Percentiles rank a stretch among this genome's conserved stretches.
phyloP scores from a whole-genome alignment of 2,113 vertebrate species.

The Peromyscus maniculatus region DNA sequence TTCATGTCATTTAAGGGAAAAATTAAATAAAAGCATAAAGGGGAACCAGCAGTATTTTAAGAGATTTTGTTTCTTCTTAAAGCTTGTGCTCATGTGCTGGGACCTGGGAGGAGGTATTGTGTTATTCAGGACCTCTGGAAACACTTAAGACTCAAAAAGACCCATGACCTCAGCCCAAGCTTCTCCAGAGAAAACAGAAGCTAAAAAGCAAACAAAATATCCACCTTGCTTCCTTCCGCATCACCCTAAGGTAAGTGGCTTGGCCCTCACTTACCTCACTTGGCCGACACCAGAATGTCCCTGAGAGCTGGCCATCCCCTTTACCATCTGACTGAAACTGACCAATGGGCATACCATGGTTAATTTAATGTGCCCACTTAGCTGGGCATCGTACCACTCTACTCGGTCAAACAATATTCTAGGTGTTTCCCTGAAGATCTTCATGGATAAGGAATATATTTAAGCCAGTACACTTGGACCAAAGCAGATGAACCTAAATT shows the following conservation, averaged over 20 bases:
- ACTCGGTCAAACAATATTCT: constrained; percentile 17
- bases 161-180: background rate
- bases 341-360: too few species aligned
- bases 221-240: constrained; percentile 32
- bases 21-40: constrained; percentile 67
- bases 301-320: background rate
- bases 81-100: constrained; percentile 52
- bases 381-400: background rate
- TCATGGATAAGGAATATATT: background rate
- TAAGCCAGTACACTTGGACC: background rate
- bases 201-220: constrained; percentile 30
- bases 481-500: background rate
- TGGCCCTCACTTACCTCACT: background rate
- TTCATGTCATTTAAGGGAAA: constrained; percentile 43
- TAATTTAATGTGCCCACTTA: background rate
- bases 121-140: constrained; percentile 69
- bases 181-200: constrained; percentile 35
- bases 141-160: constrained; percentile 68
- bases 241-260: background rate
- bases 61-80: constrained; percentile 72
- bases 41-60: constrained; percentile 71
- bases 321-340: background rate
- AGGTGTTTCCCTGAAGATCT: background rate
- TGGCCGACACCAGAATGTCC: background rate
- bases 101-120: constrained; percentile 27